A percentile compares a stretch with the other conserved stretches of the same genome.
Conservation (phyloP, 2,888 invertebrate species). For the Odontocolon sp. region DNA sequence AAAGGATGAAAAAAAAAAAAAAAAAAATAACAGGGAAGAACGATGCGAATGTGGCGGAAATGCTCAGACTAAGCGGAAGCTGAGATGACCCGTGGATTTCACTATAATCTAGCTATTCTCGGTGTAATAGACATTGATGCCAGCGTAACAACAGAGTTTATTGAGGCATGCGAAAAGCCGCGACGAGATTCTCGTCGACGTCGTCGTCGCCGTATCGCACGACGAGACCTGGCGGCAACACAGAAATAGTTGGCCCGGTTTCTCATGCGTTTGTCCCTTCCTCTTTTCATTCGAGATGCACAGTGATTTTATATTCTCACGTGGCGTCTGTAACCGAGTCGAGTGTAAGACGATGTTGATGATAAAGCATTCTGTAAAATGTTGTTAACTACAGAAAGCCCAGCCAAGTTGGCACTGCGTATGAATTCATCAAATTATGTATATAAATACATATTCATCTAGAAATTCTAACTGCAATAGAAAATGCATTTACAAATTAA, state of each 20-base stretch:
- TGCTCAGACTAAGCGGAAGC: conserved; percentile 12
- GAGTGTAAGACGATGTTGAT: no score
- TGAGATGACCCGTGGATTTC: conserved; percentile 38
- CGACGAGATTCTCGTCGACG: conserved; percentile 30
- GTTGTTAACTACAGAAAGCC: no score
- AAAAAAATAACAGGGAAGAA: no score
- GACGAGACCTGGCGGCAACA: conserved; percentile 40
- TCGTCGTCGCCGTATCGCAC: conserved; percentile 2
- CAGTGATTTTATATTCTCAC: conserved; percentile 19
- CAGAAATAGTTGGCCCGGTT: conserved; percentile 60
- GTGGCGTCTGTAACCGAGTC: neutral
- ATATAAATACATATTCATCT: no score
- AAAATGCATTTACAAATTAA: no score
- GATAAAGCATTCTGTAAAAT: no score
- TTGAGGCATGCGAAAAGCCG: conserved; percentile 39
- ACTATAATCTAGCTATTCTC: conserved; percentile 40
- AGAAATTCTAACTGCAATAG: no score
- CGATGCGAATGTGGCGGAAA: neutral
- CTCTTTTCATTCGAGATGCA: neutral
- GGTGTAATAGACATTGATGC: conserved; percentile 45
- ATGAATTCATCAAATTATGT: no score
- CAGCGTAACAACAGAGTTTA: conserved; percentile 41
- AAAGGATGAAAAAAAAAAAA: conserved; percentile 2
- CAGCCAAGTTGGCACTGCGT: no score
- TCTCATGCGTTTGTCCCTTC: conserved; percentile 39